Percentiles rank a stretch among this genome's conserved stretches.
Evolutionary conservation across 2,888 invertebrate species (phyloP).

Genomic region (Sepiola atlantica): DNA sequence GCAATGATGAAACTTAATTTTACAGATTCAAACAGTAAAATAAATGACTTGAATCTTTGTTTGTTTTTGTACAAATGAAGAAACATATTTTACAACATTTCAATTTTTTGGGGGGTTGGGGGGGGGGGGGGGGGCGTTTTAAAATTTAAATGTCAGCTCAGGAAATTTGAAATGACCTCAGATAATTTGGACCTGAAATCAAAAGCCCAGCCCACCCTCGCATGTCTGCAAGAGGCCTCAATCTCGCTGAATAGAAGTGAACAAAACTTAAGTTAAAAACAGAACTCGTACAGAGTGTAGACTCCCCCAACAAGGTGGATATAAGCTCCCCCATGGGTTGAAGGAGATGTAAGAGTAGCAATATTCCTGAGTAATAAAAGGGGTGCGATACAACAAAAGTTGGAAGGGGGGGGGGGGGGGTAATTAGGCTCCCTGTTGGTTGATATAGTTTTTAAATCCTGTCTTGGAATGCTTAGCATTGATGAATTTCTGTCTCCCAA

Average conservation of each 20-base stretch:
- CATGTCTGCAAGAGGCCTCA: neutral
- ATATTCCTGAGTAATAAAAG: conserved; percentile 40
- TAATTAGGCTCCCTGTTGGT: neutral
- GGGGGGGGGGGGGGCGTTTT: no score
- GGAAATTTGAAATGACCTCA: neutral
- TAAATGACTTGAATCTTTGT: neutral
- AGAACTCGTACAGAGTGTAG: neutral
- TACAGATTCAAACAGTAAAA: conserved; percentile 32
- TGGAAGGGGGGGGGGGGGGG: neutral
- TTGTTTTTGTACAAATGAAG: neutral
- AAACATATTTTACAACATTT: conserved; percentile 35
- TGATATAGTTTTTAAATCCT: neutral
- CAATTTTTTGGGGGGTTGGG: no score
- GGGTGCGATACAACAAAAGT: neutral
- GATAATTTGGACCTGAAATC: neutral
- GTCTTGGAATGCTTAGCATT: conserved; percentile 42
- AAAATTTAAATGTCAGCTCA: neutral
- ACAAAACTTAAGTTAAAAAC: neutral
- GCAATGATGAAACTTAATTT: conserved; percentile 43
- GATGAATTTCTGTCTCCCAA: neutral
- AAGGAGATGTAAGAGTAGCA: neutral
- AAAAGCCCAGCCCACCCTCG: neutral
- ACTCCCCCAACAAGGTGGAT: neutral
- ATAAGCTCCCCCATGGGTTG: neutral
- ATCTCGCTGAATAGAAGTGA: neutral